Evolutionary conservation across 2,797 vertebrate genomes (phyloP).

Genomic region (Tiaroga cobitis): DNA sequence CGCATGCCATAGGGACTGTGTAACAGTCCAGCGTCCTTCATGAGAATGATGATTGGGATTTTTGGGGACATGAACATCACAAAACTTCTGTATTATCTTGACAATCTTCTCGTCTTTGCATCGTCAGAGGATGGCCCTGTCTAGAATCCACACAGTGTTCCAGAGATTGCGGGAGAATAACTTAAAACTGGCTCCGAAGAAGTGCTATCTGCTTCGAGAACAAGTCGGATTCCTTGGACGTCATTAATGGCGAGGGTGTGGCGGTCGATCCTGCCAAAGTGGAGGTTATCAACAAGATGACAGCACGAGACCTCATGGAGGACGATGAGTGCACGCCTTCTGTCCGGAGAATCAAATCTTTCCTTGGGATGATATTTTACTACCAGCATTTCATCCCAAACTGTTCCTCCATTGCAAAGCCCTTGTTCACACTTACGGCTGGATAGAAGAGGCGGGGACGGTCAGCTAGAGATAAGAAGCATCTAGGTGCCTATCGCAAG

Average conservation of each 20-base stretch:
- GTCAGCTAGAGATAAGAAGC: too few species aligned
- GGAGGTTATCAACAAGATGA: conserved; percentile 27
- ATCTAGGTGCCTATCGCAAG: too few species aligned
- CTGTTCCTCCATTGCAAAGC: conserved; percentile 43
- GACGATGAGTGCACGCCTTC: conserved; percentile 35
- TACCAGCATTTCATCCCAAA: conserved; percentile 45
- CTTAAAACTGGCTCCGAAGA: conserved; percentile 33
- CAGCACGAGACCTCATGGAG: conserved; percentile 41
- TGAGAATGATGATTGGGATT: conserved; percentile 40
- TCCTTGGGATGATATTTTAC: conserved; percentile 50
- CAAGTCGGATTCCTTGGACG: conserved; percentile 25
- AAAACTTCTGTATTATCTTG: neutral
- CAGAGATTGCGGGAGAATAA: neutral
- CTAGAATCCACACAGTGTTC: neutral
- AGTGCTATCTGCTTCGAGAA: conserved; percentile 33
- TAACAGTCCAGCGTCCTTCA: conserved; percentile 7
- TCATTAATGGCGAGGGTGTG: conserved; percentile 37
- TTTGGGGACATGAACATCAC: conserved; percentile 55
- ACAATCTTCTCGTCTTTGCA: too few species aligned
- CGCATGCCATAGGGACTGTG: too few species aligned
- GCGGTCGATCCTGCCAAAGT: conserved; percentile 26
- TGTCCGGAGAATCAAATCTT: conserved; percentile 39
- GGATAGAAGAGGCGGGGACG: too few species aligned
- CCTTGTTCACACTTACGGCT: conserved; percentile 44
- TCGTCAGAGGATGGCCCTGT: conserved; percentile 32